A percentile compares a stretch with the other conserved stretches of the same genome.
Conservation (phyloP, 2,113 vertebrate species). For the Anarhynchus alexandrinus region DNA sequence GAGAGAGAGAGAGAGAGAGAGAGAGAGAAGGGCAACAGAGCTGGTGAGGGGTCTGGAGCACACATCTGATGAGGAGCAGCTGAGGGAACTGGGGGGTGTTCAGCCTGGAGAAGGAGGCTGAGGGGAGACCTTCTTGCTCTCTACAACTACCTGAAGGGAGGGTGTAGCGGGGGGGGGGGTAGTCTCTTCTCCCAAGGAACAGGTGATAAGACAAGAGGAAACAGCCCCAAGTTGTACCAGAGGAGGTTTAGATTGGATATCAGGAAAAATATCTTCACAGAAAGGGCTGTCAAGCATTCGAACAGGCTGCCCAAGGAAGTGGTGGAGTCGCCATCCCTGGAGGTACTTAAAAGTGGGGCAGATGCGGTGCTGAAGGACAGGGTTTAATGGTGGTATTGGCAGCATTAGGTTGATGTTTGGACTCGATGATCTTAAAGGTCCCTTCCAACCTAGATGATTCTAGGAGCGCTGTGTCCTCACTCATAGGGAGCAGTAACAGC, state of each 20-base stretch:
- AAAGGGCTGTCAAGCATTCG: background rate
- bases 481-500: fast-evolving
- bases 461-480: background rate
- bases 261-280: background rate
- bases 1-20: no score
- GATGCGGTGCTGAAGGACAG: background rate
- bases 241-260: background rate
- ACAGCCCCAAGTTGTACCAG: background rate
- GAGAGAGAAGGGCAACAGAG: background rate
- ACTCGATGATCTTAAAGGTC: background rate
- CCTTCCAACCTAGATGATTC: background rate
- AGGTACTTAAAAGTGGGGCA: background rate
- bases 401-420: background rate
- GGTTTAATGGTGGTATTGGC: background rate
- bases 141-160: background rate
- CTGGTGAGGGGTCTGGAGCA: background rate
- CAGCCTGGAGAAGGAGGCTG: background rate
- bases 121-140: background rate
- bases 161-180: background rate
- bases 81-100: background rate
- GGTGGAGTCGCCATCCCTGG: background rate
- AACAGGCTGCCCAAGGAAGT: background rate
- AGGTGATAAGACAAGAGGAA: background rate
- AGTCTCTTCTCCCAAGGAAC: background rate
- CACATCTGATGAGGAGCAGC: background rate